Base-by-base conservation (phyloP, 1,140 invertebrate genomes). In the Neuroterus valhalla region DNA sequence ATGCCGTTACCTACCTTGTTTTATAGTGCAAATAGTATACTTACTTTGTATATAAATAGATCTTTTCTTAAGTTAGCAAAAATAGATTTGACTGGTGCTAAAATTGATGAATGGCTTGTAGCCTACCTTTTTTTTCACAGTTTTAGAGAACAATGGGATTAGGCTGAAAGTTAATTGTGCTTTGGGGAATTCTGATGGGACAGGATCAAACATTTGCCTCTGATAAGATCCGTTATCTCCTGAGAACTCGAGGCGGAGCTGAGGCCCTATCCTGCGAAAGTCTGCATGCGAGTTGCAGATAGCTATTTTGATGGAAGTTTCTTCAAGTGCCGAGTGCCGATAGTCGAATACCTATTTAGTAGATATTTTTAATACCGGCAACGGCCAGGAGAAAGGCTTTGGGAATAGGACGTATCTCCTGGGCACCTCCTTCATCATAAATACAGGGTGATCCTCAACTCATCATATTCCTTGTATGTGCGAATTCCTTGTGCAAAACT, bases 151-250 rank as follows among this genome's bases (percentile, higher is more conserved):
- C 21, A 17, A 2, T 3, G 10, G 48, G 19, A 52, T 21, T 8
- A 66, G 69, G 75, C 77, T 81, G 76, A 74, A 81, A 78, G 70
- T 62, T 77, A 84, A 84, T 85, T 86, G 86, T 84, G 81, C 70
- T 77, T 67, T 21, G 48, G 71, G 43, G 3, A 31, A 6, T 31
- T 6, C 78, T 78, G 86, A 87, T 86, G 84, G 75, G 86, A 85
- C 81, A 80, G 81, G 79, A 83, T 85, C 86, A 86, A 88, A 88
- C 86, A 87, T 88, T 88, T 85, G 81, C 82, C 80, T 74, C 71
- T 75, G 87, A 88, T 88, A 88, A 88, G 86, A 88, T 88, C 83
- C 83, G 80, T 68, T 86, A 88, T 88, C 86, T 87, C 82, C 80
- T 86, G 86, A 88, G 86, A 88, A 86, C 79, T 77, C 81, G 70